Evolutionary conservation across 2,888 invertebrate genomes (phyloP), one percentile per base, ranked within the genome.

Genomic region (Thera obeliscata): DNA sequence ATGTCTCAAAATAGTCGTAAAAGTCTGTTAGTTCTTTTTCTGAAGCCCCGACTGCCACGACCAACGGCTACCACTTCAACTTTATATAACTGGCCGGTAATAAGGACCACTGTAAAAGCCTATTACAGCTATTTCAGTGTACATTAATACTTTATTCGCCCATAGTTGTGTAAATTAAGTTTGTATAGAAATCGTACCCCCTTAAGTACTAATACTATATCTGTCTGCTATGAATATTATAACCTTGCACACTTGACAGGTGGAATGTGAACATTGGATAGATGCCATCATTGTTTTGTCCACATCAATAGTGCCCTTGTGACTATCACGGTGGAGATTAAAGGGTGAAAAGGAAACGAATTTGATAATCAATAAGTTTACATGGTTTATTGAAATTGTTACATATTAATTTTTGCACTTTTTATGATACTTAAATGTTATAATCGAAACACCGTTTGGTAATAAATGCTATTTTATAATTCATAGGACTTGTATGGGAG

Each of bases 401-500:
- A 93, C 92, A 93, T 91, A 89, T 84, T 90, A 89, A 93, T 91
- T 92, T 93, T 93, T 93, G 93, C 92, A 93, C 93, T 93, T 90
- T 88, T 91, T 88, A 88, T 83, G 86, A 86, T 87, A 87, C 89
- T 89, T 91, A 89, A 82, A 87, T 81, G 86, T 89, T 91, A 69
- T 61, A 91, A 85, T 91, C 89, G 89, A 92, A 91, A 92, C 91
- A 91, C 90, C 88, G 80, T 91, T 92, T 91, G 92, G 91, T 93
- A 91, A 90, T 93, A 93, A 93, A 93, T 93, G 93, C 93, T 93
- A 91, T 91, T 71, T 67, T 85, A 85, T 89, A 89, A 88, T 85
- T 87, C 81, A 77, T 85, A 87, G 87, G 88, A 91, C 87, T 87
- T 85, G 81, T 81, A 78, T 81, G 87, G 81, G 86, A 85, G 83